These are phyloP conservation scores for Melanargia galathea DNA, from an alignment of 2,888 invertebrate species.

Conservation along the genomic window DNA sequence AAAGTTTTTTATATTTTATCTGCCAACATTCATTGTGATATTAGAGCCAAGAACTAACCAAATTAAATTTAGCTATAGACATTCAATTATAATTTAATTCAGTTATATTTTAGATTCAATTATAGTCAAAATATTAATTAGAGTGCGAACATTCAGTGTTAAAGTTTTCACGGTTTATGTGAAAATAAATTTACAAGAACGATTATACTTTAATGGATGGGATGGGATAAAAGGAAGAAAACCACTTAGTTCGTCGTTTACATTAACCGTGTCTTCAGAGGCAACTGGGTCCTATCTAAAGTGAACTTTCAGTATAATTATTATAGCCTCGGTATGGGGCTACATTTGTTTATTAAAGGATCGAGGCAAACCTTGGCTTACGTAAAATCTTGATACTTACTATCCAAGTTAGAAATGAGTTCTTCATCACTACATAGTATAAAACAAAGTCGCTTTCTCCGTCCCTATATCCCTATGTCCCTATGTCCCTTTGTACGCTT, in stretches of 20 bases:
- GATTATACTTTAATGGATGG: slow-evolving; percentile 23
- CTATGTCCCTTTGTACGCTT: no score
- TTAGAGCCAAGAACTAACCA: no score
- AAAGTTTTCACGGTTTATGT: slow-evolving; percentile 16
- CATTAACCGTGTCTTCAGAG: slow-evolving; percentile 29
- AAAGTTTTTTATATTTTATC: no score
- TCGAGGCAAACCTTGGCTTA: background rate
- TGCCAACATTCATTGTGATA: no score
- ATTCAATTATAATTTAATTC: no score
- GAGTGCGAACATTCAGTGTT: background rate
- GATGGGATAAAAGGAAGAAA: slow-evolving; percentile 29
- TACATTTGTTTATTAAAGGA: slow-evolving; percentile 27
- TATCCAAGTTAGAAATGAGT: background rate
- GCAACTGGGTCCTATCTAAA: slow-evolving; percentile 34
- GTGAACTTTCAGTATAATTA: slow-evolving; percentile 32
- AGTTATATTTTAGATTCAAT: no score
- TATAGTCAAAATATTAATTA: background rate
- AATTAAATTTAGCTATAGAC: no score
- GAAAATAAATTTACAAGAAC: slow-evolving; percentile 17
- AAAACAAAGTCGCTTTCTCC: no score
- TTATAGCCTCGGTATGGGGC: slow-evolving; percentile 8
- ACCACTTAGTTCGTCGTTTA: slow-evolving; percentile 34
- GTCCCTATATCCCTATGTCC: no score
- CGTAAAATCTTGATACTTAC: background rate
- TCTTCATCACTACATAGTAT: background rate